phyloP scores from a whole-genome alignment of 2,888 invertebrate genomes.

The Leptogaster cylindrica region DNA sequence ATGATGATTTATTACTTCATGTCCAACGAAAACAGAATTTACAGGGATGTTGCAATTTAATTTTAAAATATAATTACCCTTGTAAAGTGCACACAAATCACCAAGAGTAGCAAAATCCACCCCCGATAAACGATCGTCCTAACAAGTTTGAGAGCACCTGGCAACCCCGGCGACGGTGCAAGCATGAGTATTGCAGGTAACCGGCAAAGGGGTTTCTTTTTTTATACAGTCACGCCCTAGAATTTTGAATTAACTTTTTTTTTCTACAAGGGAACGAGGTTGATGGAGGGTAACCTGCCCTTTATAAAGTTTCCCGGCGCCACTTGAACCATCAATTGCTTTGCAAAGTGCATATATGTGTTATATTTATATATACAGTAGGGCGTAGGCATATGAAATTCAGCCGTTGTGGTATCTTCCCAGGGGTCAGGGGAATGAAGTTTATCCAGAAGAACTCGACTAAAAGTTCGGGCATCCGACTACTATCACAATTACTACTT shows the following conservation, averaged over 20 bases:
- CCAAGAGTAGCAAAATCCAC: no score
- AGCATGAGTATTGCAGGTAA: constrained; percentile 21
- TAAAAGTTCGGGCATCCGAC: background rate
- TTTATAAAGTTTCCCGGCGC: constrained; percentile 32
- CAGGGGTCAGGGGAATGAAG: background rate
- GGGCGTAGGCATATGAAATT: background rate
- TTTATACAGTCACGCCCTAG: constrained; percentile 34
- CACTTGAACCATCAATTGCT: constrained; percentile 40
- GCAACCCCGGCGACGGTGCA: background rate
- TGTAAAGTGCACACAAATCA: no score
- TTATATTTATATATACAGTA: background rate
- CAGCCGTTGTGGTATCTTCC: background rate
- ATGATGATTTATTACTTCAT: no score
- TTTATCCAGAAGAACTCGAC: no score
- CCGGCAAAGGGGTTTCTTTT: constrained; percentile 12
- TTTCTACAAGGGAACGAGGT: background rate
- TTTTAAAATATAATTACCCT: no score
- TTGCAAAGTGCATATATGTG: constrained; percentile 18
- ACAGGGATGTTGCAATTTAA: no score
- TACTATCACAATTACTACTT: background rate
- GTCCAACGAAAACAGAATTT: no score
- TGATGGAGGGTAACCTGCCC: constrained; percentile 8
- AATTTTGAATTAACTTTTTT: constrained; percentile 39
- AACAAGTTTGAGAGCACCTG: no score
- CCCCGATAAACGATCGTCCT: no score